phyloP scores from a whole-genome alignment of 2,113 vertebrate genomes.

The Hyperopisus bebe region DNA sequence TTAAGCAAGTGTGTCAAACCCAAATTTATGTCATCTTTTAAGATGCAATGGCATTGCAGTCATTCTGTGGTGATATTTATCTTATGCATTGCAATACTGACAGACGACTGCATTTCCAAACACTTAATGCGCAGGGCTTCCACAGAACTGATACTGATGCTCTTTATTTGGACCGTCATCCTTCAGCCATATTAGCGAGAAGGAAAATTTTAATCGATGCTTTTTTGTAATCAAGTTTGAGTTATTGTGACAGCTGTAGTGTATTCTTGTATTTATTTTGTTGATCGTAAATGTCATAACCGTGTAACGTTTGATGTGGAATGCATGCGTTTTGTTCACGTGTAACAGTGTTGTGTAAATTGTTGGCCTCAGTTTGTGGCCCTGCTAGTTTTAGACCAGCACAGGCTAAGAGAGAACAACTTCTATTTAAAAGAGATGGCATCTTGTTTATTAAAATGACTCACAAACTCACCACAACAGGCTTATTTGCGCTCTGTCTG shows the following conservation, averaged over 20 bases:
- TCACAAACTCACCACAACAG: neutral
- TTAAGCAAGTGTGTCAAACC: too few relatives aligned
- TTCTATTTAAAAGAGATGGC: neutral
- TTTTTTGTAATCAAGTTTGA: neutral
- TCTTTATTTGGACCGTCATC: neutral
- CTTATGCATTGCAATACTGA: neutral
- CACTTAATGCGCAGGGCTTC: neutral
- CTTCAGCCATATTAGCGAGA: neutral
- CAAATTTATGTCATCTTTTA: too few relatives aligned
- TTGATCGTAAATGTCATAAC: neutral
- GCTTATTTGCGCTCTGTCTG: neutral
- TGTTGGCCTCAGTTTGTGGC: neutral
- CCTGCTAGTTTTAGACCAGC: neutral
- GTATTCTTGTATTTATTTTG: neutral
- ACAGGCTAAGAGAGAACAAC: neutral
- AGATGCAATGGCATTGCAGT: neutral
- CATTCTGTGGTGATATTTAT: neutral
- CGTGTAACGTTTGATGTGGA: neutral
- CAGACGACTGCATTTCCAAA: neutral
- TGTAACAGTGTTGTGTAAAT: neutral
- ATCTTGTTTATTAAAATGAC: neutral
- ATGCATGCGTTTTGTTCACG: neutral
- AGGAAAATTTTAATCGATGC: neutral
- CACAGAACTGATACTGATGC: neutral
- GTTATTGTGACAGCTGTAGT: neutral